Evolutionary conservation across 1,140 invertebrate species (phyloP), one percentile per base, ranked within the genome.

Genomic region (Ladona fulva): DNA sequence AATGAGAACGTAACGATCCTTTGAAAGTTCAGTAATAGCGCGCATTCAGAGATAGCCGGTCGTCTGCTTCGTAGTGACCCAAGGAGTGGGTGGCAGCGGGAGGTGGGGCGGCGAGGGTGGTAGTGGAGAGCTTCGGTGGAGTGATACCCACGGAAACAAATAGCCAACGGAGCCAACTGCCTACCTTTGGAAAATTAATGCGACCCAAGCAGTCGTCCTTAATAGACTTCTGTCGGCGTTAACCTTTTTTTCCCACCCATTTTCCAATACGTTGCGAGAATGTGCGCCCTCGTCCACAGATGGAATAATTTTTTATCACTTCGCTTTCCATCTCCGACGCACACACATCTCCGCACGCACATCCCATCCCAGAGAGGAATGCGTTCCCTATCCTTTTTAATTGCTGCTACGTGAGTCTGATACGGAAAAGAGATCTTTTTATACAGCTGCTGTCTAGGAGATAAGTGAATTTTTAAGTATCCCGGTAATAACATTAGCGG

Each of bases 151-250:
- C 44, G 44, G 44, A 66, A 66, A 66, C 52, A 66, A 66, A 66
- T 66, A 66, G n/a, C 52, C 52, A 52, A 11, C 44, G 44, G 44
- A 19, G 44, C 44, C 44, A 66, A 66, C 3, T 66, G 52, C 52
- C 52, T 66, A 66, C 52, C 52, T 66, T 37, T 12, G 52, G 52
- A 66, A 66, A 66, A 66, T 66, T 66, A 66, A 66, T 66, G 52
- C n/a, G 52, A 16, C 52, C 52, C 52, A 66, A 16, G 52, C 52
- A 12, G 52, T 66, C 52, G 52, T 66, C 12, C 52, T 66, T 66
- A 66, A 66, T 66, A 66, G 52, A 66, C 52, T 66, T 66, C 52
- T 66, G 52, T 66, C 52, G 52, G n/a, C 52, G 3, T 12, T 66
- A 22, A 22, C 52, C 52, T 66, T 66, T 12, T 66, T 66, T 12